Conservation (phyloP, 2,113 vertebrate genomes). For the Terrapene triunguis region DNA sequence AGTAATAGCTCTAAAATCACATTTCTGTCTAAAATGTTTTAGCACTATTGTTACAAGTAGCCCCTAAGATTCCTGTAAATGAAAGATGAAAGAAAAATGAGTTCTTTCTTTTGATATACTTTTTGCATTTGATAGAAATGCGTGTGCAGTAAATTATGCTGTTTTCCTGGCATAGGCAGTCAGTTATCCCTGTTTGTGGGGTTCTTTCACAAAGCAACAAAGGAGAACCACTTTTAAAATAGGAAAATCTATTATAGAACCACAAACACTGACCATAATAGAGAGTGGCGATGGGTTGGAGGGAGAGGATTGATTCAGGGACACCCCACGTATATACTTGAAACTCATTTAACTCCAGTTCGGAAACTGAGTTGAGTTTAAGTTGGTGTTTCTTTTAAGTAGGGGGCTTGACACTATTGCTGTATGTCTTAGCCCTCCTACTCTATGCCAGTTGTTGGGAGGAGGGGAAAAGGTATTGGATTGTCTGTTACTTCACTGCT, state of each 20-base stretch:
- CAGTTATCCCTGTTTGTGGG: neutral
- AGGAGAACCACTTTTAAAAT: fast-evolving
- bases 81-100: neutral
- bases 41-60: too few species aligned
- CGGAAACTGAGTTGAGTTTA: neutral
- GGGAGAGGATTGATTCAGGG: neutral
- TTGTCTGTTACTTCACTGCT: neutral
- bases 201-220: fast-evolving
- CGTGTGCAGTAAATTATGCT: neutral
- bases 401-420: neutral
- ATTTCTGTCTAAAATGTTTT: too few species aligned
- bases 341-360: constrained; percentile 6
- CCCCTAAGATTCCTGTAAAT: fast-evolving
- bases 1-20: too few species aligned
- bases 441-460: neutral
- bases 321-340: fast-evolving
- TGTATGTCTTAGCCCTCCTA: neutral
- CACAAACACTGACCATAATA: neutral
- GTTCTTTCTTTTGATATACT: neutral
- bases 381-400: neutral
- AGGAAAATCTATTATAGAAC: fast-evolving
- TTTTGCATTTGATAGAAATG: neutral
- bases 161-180: fast-evolving
- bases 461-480: neutral
- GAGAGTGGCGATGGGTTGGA: neutral